Conservation (phyloP, 2,797 vertebrate species). For the Sebastes steindachneri region DNA sequence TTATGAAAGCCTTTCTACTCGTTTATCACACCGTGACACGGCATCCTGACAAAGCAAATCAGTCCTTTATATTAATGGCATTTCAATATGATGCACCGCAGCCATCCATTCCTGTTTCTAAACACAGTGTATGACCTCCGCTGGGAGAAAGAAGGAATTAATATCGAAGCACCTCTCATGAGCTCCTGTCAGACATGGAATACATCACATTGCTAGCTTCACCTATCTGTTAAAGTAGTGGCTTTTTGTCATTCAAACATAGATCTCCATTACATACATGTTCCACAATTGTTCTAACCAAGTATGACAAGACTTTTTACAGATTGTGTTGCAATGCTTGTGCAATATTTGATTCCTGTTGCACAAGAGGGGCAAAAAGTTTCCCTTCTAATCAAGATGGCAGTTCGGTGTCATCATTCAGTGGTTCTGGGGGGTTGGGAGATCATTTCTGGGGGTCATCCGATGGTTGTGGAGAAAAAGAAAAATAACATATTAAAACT, state of each 20-base stretch:
- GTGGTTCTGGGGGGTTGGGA: no score
- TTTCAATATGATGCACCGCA: conserved; percentile 60
- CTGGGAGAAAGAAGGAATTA: conserved; percentile 36
- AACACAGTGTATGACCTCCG: conserved; percentile 49
- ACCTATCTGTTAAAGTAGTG: conserved; percentile 1
- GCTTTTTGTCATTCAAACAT: conserved; percentile 23
- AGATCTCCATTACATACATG: not conserved
- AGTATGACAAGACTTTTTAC: not conserved
- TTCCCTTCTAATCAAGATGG: not conserved
- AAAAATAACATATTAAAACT: not conserved
- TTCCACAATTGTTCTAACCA: not conserved
- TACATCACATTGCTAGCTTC: not conserved
- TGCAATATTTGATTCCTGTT: not conserved
- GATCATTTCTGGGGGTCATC: no score
- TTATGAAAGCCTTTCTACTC: conserved; percentile 72
- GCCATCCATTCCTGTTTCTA: conserved; percentile 56
- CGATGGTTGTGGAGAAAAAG: no score
- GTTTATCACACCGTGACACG: conserved; percentile 68
- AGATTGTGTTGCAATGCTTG: not conserved
- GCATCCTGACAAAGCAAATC: conserved; percentile 55
- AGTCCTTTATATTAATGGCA: conserved; percentile 68
- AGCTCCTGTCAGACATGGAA: conserved; percentile 5
- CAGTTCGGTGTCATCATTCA: not conserved
- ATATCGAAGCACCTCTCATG: conserved; percentile 36
- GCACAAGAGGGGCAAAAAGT: not conserved